Evolutionary conservation across 2,888 invertebrate genomes (phyloP), one percentile per base, ranked within the genome.

Genomic region (Eugnorisma glareosa): DNA sequence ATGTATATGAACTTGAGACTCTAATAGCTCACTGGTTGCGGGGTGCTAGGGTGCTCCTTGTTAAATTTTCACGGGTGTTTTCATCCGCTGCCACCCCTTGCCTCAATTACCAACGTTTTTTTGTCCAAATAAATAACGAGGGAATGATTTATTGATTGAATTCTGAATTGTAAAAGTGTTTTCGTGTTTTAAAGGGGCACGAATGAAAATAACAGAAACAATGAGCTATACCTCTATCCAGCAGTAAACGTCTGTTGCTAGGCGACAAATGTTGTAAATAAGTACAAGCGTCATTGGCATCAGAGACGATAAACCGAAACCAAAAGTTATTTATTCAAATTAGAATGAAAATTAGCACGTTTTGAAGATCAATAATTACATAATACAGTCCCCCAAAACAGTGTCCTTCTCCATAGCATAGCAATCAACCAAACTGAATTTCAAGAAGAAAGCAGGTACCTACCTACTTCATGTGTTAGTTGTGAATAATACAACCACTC

Each of bases 61-160:
- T 95, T 94, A 95, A 95, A 95, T 94, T 93, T 93, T 95, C 94
- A 95, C 91, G 94, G 92, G 81, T 87, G 89, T 84, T 79, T 88
- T 89, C 77, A 73, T 79, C 79, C 88, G 77, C 83, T 64, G 75
- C 78, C 85, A 77, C 86, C 88, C 85, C 82, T 87, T 73, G 84
- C 66, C 28, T 70, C 75, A 69, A 87, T 82, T 82, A 76, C 79
- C 57, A 37, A 61, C 83, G 66, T 67, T 86, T 87, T 87, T 85
- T 82, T 64, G 31, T 67, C 37, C 37, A 63, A 81, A 78, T 81
- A 77, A 63, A 68, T 81, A 87, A 87, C 72, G 79, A 79, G 67
- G 45, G 43, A 63, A 51, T 79, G 79, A 84, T 84, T 82, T 87
- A 84, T 88, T 79, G 79, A 78, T 80, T 75, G 18, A 66, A 59